Base-by-base conservation (phyloP, 2,113 vertebrate genomes). In the Amblyopsis rosae region DNA sequence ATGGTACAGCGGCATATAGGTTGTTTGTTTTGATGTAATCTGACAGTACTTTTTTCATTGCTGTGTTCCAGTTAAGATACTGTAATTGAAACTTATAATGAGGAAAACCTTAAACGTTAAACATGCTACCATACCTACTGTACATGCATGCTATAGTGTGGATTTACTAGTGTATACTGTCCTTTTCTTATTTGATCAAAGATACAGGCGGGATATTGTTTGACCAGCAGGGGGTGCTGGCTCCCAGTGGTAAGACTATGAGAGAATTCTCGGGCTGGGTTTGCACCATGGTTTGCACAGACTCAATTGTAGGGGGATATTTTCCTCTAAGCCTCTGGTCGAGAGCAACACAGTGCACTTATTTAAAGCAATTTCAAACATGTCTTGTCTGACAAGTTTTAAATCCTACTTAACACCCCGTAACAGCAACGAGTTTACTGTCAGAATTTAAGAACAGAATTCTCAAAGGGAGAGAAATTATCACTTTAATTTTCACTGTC, bases 321-420 rank as follows among this genome's bases (percentile, higher is more conserved):
- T 92, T 91, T 86, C 87, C 88, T 90, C 91, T 93, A 93, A 94
- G 92, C 93, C 88, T 82, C 91, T 82, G 88, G 90, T 91, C 93
- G 93, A 94, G 92, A 93, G 93, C 91, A 93, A 90, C 92, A 94
- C 92, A 93, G 91, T 93, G 89, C 92, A 92, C 92, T 93, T 93
- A 92, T 94, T 94, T 93, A 92, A 93, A 94, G 93, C 91, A 93
- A 94, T 94, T 94, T 93, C 92, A 94, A 94, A 93, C 93, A 94
- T 92, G 92, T 93, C 93, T 92, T 94, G 93, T 94, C 90, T 93
- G 93, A 94, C 93, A 94, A 94, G 92, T 94, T 93, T 92, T 94
- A 94, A 93, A 93, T 94, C 92, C 92, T 92, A 90, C 92, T 93
- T 93, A 94, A 93, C 92, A 91, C 91, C 92, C 90, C 90, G 81